A percentile compares a stretch with the other conserved stretches of the same genome.
These are phyloP conservation scores for Chloropsis hardwickii DNA, from an alignment of 2,113 vertebrate genomes.

Conservation along the genomic window DNA sequence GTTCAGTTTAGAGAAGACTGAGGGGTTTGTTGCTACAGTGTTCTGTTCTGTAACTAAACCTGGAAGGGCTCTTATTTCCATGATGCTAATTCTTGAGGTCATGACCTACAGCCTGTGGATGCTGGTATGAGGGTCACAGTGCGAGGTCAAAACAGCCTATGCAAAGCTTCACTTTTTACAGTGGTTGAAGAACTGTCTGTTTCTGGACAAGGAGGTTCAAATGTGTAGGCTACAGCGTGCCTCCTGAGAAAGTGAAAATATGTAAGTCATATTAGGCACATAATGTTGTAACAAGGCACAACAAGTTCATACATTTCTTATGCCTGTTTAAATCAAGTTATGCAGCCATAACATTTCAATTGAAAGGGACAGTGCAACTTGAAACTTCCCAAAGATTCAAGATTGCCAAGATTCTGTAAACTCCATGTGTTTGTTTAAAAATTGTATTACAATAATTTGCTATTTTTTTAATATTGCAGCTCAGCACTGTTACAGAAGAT, in stretches of 20 bases:
- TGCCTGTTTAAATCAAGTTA: not conserved
- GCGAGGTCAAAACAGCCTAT: slow-evolving; percentile 64
- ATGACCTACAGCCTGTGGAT: slow-evolving; percentile 67
- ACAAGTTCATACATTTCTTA: not conserved
- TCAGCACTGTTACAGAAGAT: not conserved
- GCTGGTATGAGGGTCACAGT: slow-evolving; percentile 69
- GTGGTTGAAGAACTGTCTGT: slow-evolving; percentile 22
- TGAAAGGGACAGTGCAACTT: not conserved
- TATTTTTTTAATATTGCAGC: not conserved
- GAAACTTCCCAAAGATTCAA: not conserved
- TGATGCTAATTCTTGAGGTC: slow-evolving; percentile 72
- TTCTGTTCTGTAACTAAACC: slow-evolving; percentile 64
- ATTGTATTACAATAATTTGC: not conserved
- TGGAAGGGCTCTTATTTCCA: slow-evolving; percentile 59
- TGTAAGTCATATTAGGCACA: slow-evolving; percentile 10
- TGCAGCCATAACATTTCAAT: not conserved
- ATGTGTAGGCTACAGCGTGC: not conserved
- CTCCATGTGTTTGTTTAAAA: not conserved
- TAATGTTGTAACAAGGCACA: slow-evolving; percentile 35
- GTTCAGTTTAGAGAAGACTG: slow-evolving; percentile 14
- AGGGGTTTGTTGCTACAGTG: slow-evolving; percentile 30
- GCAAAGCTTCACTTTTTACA: slow-evolving; percentile 6
- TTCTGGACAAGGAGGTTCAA: slow-evolving; percentile 11
- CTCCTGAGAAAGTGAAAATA: slow-evolving; percentile 49
- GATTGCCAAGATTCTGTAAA: not conserved